Base-by-base conservation (phyloP, 2,888 invertebrate genomes). In the Hypena proboscidalis region DNA sequence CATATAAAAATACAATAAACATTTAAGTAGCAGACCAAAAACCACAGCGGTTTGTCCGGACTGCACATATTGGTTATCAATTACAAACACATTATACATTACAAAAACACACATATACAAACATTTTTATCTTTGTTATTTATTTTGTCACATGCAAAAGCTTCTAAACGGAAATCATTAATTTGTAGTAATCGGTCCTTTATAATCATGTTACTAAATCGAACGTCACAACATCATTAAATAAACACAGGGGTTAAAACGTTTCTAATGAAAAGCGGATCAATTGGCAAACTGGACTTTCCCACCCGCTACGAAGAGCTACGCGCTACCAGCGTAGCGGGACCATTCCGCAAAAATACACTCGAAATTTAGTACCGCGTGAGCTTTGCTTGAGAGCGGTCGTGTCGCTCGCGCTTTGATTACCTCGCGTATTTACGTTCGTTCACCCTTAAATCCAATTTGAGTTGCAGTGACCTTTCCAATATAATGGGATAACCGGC, bases 371-470 rank as follows among this genome's bases (percentile, higher is more conserved):
- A 90, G 90, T 90, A 73, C 47, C 77, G 74, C 80, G 73, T 35
- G 51, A 77, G 77, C 79, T 66, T 55, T 69, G 50, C 33, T 1
- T 23, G 21, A 38, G 63, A 26, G 47, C 2, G 71, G 46, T 23
- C 33, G 85, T 66, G 58, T 70, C 67, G 70, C 50, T 44, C 53
- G 53, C 15, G 8, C 9, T 19, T 20, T 10, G 35, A 44, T 44
- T 32, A 43, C 40, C 67, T 60, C 74, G 77, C 82, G 83, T 84
- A 64, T 78, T 85, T 74, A 78, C 77, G 73, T 58, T 69, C 85
- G 70, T 77, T 78, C 70, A 79, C 77, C 76, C 70, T 72, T 70
- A 69, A 83, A 88, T 86, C 83, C 76, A 80, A 87, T 89, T 85
- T 71, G 74, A 63, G 78, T 74, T n/a, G n/a, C 74, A 70, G 68